A percentile compares a stretch with the other conserved stretches of the same genome.
Conservation (phyloP, 2,888 invertebrate species). For the Nyleta sp. region DNA sequence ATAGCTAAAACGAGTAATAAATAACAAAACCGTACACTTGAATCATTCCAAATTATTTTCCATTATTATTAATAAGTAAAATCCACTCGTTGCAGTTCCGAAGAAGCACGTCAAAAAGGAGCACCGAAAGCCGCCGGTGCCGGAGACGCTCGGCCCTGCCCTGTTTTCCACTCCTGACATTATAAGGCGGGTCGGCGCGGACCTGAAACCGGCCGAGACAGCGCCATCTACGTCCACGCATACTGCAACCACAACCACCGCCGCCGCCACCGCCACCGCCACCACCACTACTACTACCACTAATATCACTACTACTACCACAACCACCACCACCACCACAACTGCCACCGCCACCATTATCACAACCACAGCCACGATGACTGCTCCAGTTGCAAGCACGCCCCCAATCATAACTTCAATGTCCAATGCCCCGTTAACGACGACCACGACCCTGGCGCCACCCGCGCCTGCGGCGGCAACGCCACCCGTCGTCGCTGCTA, state of each 20-base stretch:
- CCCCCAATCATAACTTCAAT: slow-evolving; percentile 55
- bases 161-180: slow-evolving; percentile 92
- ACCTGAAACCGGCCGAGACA: slow-evolving; percentile 75
- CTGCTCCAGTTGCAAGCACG: too few relatives aligned
- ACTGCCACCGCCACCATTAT: slow-evolving; percentile 35
- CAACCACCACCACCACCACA: too few relatives aligned
- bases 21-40: slow-evolving; percentile 5
- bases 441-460: slow-evolving; percentile 2
- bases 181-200: slow-evolving; percentile 85
- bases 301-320: too few relatives aligned
- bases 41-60: neutral
- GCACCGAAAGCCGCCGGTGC: slow-evolving; percentile 85
- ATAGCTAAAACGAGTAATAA: too few relatives aligned
- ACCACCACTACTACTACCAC: slow-evolving; percentile 30
- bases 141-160: slow-evolving; percentile 84
- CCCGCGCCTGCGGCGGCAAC: neutral
- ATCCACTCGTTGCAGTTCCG: slow-evolving; percentile 66
- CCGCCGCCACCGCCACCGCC: slow-evolving; percentile 30
- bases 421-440: slow-evolving; percentile 32
- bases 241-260: slow-evolving; percentile 28
- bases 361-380: too few relatives aligned
- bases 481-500: neutral
- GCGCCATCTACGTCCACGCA: slow-evolving; percentile 39
- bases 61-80: too few relatives aligned
- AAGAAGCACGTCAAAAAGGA: slow-evolving; percentile 79